Conservation (phyloP, 2,797 vertebrate genomes). For the Oreochromis grahami region DNA sequence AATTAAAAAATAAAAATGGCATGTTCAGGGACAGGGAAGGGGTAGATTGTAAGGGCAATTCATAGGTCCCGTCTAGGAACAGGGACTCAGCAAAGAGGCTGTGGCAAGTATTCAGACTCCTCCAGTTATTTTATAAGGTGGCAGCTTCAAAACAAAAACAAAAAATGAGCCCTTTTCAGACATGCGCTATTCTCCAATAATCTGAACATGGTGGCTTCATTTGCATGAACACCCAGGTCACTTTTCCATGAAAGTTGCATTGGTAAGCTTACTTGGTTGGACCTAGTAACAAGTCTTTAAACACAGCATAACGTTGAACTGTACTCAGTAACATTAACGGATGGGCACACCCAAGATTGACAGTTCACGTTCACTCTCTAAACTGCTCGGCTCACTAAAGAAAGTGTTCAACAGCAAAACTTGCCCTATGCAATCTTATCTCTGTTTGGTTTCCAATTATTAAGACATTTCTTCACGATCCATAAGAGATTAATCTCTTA, state of each 20-base stretch:
- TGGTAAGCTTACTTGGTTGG: not conserved
- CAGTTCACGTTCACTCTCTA: not conserved
- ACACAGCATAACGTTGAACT: not conserved
- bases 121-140: constrained; percentile 59
- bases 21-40: constrained; percentile 72
- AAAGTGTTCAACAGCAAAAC: not conserved
- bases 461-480: not conserved
- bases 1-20: constrained; percentile 70
- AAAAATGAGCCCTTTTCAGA: not conserved
- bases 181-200: not conserved
- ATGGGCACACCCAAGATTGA: not conserved
- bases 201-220: not conserved
- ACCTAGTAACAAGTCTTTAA: not conserved
- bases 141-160: constrained; percentile 48
- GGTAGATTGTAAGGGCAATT: constrained; percentile 78
- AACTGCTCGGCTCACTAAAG: not conserved
- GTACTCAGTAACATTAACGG: not conserved
- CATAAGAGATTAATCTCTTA: not conserved
- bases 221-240: not conserved
- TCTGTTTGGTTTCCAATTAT: not conserved
- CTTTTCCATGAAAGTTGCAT: not conserved
- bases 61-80: constrained; percentile 42
- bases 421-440: not conserved
- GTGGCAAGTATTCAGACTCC: constrained; percentile 59
- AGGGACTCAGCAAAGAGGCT: constrained; percentile 51